Base-by-base conservation (phyloP, 2,113 vertebrate species). In the Chaetorhynchus papuensis region DNA sequence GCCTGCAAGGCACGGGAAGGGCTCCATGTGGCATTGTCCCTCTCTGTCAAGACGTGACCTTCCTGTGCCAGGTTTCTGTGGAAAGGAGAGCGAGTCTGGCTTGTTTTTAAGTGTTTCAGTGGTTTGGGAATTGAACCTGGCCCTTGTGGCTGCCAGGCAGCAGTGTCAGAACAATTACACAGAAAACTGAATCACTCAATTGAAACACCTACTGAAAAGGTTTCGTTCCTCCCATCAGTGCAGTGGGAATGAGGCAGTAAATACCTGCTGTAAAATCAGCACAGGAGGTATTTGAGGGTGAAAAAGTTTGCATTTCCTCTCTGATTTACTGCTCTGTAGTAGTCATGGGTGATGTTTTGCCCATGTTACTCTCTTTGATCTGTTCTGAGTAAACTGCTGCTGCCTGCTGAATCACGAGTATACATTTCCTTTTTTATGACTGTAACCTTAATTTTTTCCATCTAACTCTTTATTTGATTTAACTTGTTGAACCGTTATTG, bases 401-500 rank as follows among this genome's bases (percentile, higher is more conserved):
- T 87, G 71, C 70, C 50, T 88, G 79, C 53, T 90, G 76, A 97
- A 87, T 93, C 83, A 94, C 21, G 41, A 72, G 45, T 68, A 60
- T 64, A 69, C 81, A 71, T 78, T 70, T 76, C 10, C 10, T 68
- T 84, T 90, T 80, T 91, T 68, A 76, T 75, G 31, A n/a, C 50
- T 61, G 15, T 88, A 93, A 90, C 72, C 37, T 69, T 93, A 85
- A 83, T n/a, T 92, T 92, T 82, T 86, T 74, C 44, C 42, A 64
- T 61, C 71, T 72, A 71, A 75, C 60, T 88, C 60, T 63, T 89
- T 88, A 69, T 94, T 90, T 80, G 80, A 78, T 90, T 91, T 96
- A 85, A 83, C 89, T 96, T 93, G 77, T 88, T 88, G 71, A 94
- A 81, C 90, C 3, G 1, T 91, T 92, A 88, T 83, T 94, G 90